phyloP scores from a whole-genome alignment of 2,888 invertebrate species.

The Torymus texanus region DNA sequence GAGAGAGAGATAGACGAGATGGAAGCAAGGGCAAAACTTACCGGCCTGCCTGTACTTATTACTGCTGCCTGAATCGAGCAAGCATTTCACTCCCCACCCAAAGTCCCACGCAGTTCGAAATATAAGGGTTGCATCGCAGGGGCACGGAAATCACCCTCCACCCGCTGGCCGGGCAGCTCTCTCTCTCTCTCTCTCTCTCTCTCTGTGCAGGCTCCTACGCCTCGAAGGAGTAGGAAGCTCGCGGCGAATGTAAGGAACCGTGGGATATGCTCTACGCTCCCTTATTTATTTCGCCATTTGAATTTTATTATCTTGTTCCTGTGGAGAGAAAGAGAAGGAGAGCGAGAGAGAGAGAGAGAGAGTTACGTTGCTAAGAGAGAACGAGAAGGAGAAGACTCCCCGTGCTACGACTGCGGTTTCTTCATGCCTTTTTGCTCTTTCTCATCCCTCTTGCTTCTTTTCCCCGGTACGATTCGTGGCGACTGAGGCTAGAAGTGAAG shows the following conservation, averaged over 20 bases:
- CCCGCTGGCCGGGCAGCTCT: constrained; percentile 49
- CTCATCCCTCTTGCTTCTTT: not conserved
- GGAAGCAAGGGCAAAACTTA: constrained; percentile 28
- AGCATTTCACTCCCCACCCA: constrained; percentile 60
- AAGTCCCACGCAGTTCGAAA: constrained; percentile 61
- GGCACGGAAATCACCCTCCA: constrained; percentile 60
- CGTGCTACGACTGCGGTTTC: constrained; percentile 24
- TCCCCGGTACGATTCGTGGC: not conserved
- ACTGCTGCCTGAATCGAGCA: constrained; percentile 55
- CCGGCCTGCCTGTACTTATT: constrained; percentile 61
- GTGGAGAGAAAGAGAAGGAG: constrained; percentile 46
- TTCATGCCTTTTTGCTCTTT: constrained; percentile 24
- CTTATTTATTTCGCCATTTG: constrained; percentile 69
- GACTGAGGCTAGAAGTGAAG: not conserved
- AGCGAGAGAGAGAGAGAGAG: too few species aligned
- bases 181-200: not conserved
- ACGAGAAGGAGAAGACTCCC: not conserved
- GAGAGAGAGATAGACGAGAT: not conserved
- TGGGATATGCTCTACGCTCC: constrained; percentile 51
- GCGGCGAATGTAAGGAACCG: constrained; percentile 61
- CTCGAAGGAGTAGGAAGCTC: constrained; percentile 52
- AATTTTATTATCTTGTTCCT: constrained; percentile 73
- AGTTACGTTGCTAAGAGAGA: too few species aligned
- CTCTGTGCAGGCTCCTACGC: constrained; percentile 37
- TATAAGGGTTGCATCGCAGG: constrained; percentile 70